Conservation (phyloP, 2,113 vertebrate species). For the Mesembrinibis cayennensis region DNA sequence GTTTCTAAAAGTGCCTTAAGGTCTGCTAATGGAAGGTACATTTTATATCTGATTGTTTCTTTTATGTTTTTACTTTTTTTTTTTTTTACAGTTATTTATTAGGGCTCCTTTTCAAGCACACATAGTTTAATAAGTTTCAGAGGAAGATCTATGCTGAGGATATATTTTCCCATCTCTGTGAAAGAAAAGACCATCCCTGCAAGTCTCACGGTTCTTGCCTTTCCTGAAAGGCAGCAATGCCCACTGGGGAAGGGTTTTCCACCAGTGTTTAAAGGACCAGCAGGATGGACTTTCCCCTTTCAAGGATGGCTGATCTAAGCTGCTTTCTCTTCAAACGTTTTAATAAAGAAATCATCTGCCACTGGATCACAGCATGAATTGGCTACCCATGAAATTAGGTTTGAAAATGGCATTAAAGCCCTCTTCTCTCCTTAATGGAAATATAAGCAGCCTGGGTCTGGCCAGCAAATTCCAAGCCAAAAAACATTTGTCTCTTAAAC, state of each 20-base stretch:
- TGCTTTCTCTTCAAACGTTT: constrained; percentile 10
- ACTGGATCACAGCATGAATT: not conserved
- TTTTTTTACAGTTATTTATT: not conserved
- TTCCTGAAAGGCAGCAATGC: not conserved
- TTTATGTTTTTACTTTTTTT: not conserved
- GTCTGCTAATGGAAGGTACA: constrained; percentile 33
- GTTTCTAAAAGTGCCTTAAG: constrained; percentile 21
- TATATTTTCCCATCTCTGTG: not conserved
- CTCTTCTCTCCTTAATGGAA: not conserved
- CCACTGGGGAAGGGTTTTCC: not conserved
- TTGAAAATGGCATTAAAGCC: constrained; percentile 9
- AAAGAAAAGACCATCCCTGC: not conserved
- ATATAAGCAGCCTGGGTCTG: not conserved
- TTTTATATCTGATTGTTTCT: not conserved
- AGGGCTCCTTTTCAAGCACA: not conserved
- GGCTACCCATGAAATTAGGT: constrained; percentile 38
- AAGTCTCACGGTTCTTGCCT: not conserved
- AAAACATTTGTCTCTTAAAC: not conserved
- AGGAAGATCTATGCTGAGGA: not conserved
- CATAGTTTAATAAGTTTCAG: not conserved
- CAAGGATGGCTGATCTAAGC: constrained; percentile 30
- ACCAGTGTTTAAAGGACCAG: not conserved
- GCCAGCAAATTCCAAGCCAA: not conserved
- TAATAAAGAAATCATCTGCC: constrained; percentile 55
- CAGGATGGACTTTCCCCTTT: not conserved